These are phyloP conservation scores for Pithecia hirsuta DNA, from an alignment of 2,797 vertebrate species.

Conservation along the genomic window DNA sequence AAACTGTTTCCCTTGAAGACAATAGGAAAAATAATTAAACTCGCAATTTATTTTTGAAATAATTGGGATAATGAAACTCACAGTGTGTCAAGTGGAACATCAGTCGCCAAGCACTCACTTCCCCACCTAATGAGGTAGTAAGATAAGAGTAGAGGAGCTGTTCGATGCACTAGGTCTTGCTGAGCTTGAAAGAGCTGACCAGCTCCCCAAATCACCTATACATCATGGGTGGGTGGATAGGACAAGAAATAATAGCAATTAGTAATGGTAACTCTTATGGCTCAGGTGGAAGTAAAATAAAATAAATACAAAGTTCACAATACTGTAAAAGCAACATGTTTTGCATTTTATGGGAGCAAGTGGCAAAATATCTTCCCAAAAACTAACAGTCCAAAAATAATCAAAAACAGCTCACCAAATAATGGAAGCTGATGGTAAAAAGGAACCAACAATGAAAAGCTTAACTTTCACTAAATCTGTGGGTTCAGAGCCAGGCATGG, in stretches of 20 bases:
- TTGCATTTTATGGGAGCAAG: not conserved
- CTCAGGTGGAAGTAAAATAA: not conserved
- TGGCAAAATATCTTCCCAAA: not conserved
- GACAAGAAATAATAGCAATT: not conserved
- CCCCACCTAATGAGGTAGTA: conserved; percentile 93
- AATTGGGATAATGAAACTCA: conserved; percentile 83
- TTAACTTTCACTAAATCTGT: not conserved
- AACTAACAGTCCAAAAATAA: not conserved
- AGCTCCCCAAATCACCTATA: conserved; percentile 89
- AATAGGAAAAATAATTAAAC: not conserved
- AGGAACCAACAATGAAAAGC: not conserved
- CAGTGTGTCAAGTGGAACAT: conserved; percentile 92
- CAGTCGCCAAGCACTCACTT: conserved; percentile 89
- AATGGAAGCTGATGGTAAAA: not conserved
- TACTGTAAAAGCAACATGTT: not conserved
- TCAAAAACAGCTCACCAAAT: not conserved
- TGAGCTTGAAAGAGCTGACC: conserved; percentile 92
- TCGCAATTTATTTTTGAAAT: not conserved
- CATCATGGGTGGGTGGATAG: not conserved
- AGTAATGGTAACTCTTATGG: not conserved
- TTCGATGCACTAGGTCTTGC: conserved; percentile 94
- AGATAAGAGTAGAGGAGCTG: conserved; percentile 91
- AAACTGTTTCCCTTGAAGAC: not conserved
- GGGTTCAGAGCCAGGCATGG: not conserved
- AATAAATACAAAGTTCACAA: not conserved